A percentile compares a stretch with the other conserved stretches of the same genome.
These are phyloP conservation scores for Drosophila prosaltans DNA, from an alignment of 1,140 invertebrate genomes.

Conservation along the genomic window DNA sequence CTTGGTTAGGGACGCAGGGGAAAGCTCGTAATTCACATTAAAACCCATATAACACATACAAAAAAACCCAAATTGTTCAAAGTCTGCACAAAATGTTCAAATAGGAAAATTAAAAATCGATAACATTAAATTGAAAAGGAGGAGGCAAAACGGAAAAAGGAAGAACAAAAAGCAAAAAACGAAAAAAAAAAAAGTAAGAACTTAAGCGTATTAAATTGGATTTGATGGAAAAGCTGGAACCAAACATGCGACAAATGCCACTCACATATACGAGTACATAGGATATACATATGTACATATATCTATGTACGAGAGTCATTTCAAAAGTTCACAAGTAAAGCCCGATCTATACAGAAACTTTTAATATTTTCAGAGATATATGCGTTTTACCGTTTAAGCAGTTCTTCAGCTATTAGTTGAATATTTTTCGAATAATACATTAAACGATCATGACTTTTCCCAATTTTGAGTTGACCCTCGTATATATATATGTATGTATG, in stretches of 20 bases:
- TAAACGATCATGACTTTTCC: too few species aligned
- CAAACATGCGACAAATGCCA: conserved; percentile 71
- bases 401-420: too few species aligned
- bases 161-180: conserved; percentile 39
- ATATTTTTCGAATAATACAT: too few species aligned
- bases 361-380: too few species aligned
- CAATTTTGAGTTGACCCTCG: neutral
- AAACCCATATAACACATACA: conserved; percentile 57
- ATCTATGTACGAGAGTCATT: neutral
- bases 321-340: neutral
- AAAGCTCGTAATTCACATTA: conserved; percentile 61
- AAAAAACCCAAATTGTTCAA: conserved; percentile 38
- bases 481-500: neutral
- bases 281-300: conserved; percentile 33
- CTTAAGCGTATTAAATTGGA: conserved; percentile 81
- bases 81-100: conserved; percentile 54
- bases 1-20: neutral
- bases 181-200: conserved; percentile 57
- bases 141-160: conserved; percentile 45
- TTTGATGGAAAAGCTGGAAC: conserved; percentile 74
- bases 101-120: conserved; percentile 77
- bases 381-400: too few species aligned
- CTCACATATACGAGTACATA: conserved; percentile 27
- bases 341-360: too few species aligned
- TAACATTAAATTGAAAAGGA: conserved; percentile 70